Evolutionary conservation across 37 sponge, comb jelly and placozoan species (phyloP), one percentile per base, ranked within the genome.

Genomic region (Chondrilla cf. caribensis): DNA sequence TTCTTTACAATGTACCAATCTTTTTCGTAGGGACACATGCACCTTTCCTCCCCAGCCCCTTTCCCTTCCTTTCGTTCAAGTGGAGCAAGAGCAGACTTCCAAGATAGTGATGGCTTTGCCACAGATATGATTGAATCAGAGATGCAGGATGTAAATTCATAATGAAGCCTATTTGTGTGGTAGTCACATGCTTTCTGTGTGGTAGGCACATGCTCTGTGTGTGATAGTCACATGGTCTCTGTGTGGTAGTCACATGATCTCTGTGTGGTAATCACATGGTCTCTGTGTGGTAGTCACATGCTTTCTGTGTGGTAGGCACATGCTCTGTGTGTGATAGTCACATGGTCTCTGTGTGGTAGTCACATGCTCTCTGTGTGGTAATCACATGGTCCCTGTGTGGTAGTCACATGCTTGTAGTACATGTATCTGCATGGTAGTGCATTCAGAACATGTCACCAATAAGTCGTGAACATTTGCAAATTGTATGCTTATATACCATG

Each of bases 21-120:
- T 58, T 21, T 7, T 32, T 19, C 19, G 19, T 25, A 73, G 76
- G 76, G 76, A n/a, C 76, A 73, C 76, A 73, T 73, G 76, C 18
- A n/a, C 44, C 76, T 73, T n/a, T 73, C 24, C 7, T 73, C 76
- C 25, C 76, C 76, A 5, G 28, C 71, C 3, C 38, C 76, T 42
- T n/a, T 7, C 76, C 44, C 76, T 40, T 42, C 76, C 24, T 37
- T 70, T 32, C 38, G 40, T 70, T 37, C 39, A 18, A 36, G 43
- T 42, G 38, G 15, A 19, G 64, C 29, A 15, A 4, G 64, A 62
- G 22, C 64, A 19, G 29, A 73, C 1, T 33, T 17, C 32, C 68
- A 26, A 4, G 68, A 33, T 33, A 67, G 76, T 73, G 76, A 73
- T 73, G 76, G 76, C 1, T 67, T 33, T 67, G 68, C 31, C 2